Conservation (phyloP, 2,888 invertebrate genomes). For the Troides helena region DNA sequence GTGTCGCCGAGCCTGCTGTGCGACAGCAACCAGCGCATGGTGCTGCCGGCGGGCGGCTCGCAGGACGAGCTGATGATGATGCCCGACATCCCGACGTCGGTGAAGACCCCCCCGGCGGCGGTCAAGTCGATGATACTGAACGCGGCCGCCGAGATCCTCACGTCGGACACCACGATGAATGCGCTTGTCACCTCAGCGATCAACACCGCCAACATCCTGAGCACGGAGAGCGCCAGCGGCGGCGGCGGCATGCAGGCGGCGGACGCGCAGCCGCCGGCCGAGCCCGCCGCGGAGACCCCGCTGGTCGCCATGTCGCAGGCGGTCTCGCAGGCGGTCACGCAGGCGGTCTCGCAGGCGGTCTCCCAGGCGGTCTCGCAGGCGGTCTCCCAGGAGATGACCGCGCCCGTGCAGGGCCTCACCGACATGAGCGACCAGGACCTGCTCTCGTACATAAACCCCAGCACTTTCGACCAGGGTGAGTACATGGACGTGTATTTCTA, state of each 20-base stretch:
- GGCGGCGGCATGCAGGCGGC: conserved; percentile 42
- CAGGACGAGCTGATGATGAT: conserved; percentile 68
- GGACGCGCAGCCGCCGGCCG: conserved; percentile 53
- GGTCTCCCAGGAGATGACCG: conserved; percentile 76
- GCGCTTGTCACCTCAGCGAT: conserved; percentile 78
- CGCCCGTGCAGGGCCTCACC: conserved; percentile 86
- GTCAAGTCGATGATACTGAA: conserved; percentile 88
- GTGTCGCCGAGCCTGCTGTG: conserved; percentile 82
- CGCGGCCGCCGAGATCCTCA: conserved; percentile 86
- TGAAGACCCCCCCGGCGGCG: conserved; percentile 81
- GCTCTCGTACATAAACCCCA: conserved; percentile 93
- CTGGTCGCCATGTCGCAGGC: conserved; percentile 74
- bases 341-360: conserved; percentile 73
- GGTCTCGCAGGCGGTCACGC: conserved; percentile 74
- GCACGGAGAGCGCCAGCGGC: conserved; percentile 55
- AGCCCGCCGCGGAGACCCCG: conserved; percentile 62
- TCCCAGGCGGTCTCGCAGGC: conserved; percentile 74
- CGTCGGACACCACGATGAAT: conserved; percentile 82
- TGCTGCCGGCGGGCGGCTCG: conserved; percentile 43
- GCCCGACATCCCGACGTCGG: conserved; percentile 64
- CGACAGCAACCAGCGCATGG: conserved; percentile 49
- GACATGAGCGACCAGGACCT: conserved; percentile 94
- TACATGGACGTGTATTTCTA: conserved; percentile 57
- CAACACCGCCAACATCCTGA: conserved; percentile 73
- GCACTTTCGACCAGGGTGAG: conserved; percentile 92